Percentiles rank a stretch among this genome's conserved stretches.
Evolutionary conservation across 1,140 invertebrate genomes (phyloP).

Genomic region (Zaprionus vittiger): DNA sequence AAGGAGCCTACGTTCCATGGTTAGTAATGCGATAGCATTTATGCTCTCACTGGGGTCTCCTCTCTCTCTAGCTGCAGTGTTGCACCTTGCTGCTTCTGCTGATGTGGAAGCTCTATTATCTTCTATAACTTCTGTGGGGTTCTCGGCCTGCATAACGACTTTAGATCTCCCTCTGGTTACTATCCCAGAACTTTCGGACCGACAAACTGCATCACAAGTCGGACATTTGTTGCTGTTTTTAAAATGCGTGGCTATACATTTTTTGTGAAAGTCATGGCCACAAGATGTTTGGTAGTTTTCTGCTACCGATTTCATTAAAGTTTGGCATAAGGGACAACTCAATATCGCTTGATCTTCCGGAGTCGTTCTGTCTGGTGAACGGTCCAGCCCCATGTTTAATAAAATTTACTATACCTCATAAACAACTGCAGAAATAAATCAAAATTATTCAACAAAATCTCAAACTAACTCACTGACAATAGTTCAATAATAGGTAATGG

Average conservation of each 20-base stretch:
- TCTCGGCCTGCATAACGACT: too few species aligned
- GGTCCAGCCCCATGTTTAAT: too few species aligned
- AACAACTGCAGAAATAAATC: too few species aligned
- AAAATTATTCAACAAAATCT: too few species aligned
- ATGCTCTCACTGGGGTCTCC: background rate
- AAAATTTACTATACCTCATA: too few species aligned
- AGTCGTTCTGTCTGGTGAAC: too few species aligned
- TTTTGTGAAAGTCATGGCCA: background rate
- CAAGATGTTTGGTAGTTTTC: too few species aligned
- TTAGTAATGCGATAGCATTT: background rate
- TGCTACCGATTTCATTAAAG: too few species aligned
- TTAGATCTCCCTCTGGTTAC: background rate
- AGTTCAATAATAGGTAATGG: too few species aligned
- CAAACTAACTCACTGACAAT: too few species aligned
- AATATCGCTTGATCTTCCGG: too few species aligned
- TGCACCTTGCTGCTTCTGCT: background rate
- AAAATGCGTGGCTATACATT: background rate
- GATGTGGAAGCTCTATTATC: background rate
- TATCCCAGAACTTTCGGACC: background rate
- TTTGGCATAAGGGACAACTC: background rate
- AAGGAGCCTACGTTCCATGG: background rate
- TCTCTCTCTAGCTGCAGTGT: too few species aligned
- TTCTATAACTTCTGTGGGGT: background rate
- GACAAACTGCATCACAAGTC: background rate
- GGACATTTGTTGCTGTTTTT: background rate